Base-by-base conservation (phyloP, 2,888 invertebrate species). In the Pristionchus exspectatus region DNA sequence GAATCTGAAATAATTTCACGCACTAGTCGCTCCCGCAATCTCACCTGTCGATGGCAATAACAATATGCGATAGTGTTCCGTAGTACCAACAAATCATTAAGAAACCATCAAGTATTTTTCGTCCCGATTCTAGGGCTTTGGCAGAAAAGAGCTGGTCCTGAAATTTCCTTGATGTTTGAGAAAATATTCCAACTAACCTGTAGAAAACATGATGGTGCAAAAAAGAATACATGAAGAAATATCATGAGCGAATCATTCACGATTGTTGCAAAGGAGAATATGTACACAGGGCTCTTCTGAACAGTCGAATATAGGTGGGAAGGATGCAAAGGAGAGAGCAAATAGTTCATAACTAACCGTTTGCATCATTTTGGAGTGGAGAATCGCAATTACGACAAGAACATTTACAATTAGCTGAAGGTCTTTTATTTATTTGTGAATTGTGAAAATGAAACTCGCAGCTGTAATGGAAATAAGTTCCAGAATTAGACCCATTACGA, bases 11-110 rank as follows among this genome's bases (percentile, higher is more conserved):
- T 4, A 0, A 12, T n/a, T 44, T 12, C 14, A 5, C 18, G 81
- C 50, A 9, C 27, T 10, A 0, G 0, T 27, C n/a, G 9, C 24
- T 5, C 12, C 2, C 24, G 16, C n/a, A 14, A 18, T 2, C 12
- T 54, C 1, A 81, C 81, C 81, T 24, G 16, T 81, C 38, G 21
- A 50, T 81, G 5, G 81, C 81, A 3, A 81, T 81, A 2, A 81
- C 54, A 50, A 81, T 81, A 27, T 81, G 81, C 16, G 81, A 81
- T 2, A 81, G 81, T 3, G 81, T 81, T 10, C 81, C 81, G 81
- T 50, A 27, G 27, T 81, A 81, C 81, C 81, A 81, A 12, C 27
- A 21, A 14, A 81, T 81, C 81, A 81, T 81, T 21, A 81, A 27
- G 2, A 81, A 10, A 2, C 16, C 27, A 16, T 81, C 81, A 2